Evolutionary conservation across 2,113 vertebrate species (phyloP), one percentile per base, ranked within the genome.

Genomic region (Alectura lathami): DNA sequence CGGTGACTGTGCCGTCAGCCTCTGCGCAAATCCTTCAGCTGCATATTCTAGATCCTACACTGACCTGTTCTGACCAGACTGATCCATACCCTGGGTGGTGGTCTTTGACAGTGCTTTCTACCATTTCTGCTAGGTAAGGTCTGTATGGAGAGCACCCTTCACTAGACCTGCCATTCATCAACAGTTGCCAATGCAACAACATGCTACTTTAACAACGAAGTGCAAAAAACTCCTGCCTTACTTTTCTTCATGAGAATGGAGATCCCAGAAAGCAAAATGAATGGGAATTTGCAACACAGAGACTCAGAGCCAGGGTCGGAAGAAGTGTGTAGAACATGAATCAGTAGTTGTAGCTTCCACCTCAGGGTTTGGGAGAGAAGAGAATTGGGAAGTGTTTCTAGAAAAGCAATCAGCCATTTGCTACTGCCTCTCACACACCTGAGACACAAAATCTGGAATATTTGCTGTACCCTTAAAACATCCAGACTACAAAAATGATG

Each of bases 251-350:
- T 3, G 3, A 30, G 4, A 13, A 42, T 12, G 9, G 22, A 84
- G 9, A 91, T 57, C 11, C 11, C 8, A 76, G 36, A 69, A 82
- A 57, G 7, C 8, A 84, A 78, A 74, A 32, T 17, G 8, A 23
- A 8, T 14, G 11, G 8, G 29, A 45, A 6, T 76, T 82, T 27
- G 13, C 38, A 54, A 23, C 8, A 27, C 15, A 83, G 48, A 22
- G 83, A 80, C 16, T 43, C 40, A 54, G 56, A 75, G 38, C 4
- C 30, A 36, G 26, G 26, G 3, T 4, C 67, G 22, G 47, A 84
- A 68, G 6, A 1, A 2, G 14, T 4, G 14, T 4, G 9, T 27
- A 7, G 21, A 70, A 87, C 0, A 0, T 53, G 45, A 79, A 86
- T 53, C 3, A 53, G 15, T 4, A 5, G 8, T 13, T 69, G n/a